Percentiles rank a stretch among this genome's conserved stretches.
These are phyloP conservation scores for Andrena hattorfiana DNA, from an alignment of 2,888 invertebrate species.

Conservation along the genomic window DNA sequence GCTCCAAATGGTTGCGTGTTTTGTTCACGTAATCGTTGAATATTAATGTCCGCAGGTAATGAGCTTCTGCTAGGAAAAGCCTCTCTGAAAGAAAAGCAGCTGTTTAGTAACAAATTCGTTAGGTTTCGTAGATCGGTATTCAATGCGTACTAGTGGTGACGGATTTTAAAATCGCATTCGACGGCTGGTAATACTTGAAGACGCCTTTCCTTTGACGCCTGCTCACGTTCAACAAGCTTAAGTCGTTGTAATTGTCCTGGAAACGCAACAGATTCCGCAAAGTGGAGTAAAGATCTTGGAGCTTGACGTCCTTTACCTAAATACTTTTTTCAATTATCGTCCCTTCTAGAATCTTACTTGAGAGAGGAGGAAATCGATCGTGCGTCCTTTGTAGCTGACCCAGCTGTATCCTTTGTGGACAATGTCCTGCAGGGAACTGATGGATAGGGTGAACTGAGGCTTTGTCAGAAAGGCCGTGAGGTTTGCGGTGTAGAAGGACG, in stretches of 20 bases:
- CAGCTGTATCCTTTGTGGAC: conserved; percentile 89
- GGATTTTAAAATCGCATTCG: conserved; percentile 44
- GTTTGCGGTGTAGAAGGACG: conserved; percentile 96
- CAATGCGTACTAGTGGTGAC: conserved; percentile 48
- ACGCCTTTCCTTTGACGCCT: conserved; percentile 31
- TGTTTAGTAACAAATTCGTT: neutral
- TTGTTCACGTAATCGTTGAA: conserved; percentile 90
- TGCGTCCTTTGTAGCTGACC: conserved; percentile 89
- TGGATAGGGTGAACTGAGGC: conserved; percentile 93
- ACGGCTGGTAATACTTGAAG: conserved; percentile 48
- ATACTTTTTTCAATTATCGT: too few relatives aligned
- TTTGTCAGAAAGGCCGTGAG: conserved; percentile 95
- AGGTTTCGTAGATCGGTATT: neutral
- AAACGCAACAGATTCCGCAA: neutral
- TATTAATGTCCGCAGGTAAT: conserved; percentile 89
- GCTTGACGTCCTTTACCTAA: neutral
- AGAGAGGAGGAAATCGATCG: conserved; percentile 84
- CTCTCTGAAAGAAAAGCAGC: conserved; percentile 32
- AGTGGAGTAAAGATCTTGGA: neutral
- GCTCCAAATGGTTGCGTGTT: conserved; percentile 86
- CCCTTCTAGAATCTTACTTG: conserved; percentile 49
- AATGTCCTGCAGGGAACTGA: conserved; percentile 90
- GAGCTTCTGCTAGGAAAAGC: conserved; percentile 90
- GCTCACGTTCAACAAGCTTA: conserved; percentile 53
- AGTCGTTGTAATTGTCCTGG: conserved; percentile 50